Conservation (phyloP, 92 coral and sea anemone species). For the Meandrina meandrites region DNA sequence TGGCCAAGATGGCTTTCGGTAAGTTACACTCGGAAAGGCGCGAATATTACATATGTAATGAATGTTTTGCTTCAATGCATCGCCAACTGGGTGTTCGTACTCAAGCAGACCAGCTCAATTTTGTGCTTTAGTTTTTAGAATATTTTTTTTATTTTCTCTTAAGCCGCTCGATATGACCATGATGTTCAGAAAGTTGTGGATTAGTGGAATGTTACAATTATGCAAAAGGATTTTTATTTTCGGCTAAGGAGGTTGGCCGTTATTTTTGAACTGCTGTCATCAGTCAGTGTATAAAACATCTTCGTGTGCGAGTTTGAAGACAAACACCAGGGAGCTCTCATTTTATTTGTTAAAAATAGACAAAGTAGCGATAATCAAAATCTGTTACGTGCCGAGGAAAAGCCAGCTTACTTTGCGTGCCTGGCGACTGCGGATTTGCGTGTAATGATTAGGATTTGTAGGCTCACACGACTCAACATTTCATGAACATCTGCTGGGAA, state of each 20-base stretch:
- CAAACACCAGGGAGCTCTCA: background rate
- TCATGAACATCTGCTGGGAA: background rate
- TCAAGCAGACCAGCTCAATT: background rate
- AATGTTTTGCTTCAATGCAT: background rate
- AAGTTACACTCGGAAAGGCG: conserved; percentile 7
- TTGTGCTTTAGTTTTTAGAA: background rate
- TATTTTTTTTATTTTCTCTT: background rate
- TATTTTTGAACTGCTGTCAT: background rate
- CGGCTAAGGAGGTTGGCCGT: background rate
- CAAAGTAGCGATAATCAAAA: background rate
- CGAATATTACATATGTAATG: too few relatives aligned
- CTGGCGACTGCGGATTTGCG: background rate
- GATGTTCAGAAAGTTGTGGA: background rate
- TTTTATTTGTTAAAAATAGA: background rate
- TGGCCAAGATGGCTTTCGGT: conserved; percentile 89
- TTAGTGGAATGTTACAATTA: too few relatives aligned
- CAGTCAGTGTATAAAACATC: background rate
- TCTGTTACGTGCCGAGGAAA: background rate
- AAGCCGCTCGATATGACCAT: too few relatives aligned
- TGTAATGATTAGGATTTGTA: background rate
- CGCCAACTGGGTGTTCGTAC: background rate
- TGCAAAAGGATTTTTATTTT: background rate
- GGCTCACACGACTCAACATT: background rate
- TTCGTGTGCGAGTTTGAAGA: background rate
- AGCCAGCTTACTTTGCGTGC: background rate